Evolutionary conservation across 2,113 vertebrate genomes (phyloP), one percentile per base, ranked within the genome.

Genomic region (Trematocara nigrifrons): DNA sequence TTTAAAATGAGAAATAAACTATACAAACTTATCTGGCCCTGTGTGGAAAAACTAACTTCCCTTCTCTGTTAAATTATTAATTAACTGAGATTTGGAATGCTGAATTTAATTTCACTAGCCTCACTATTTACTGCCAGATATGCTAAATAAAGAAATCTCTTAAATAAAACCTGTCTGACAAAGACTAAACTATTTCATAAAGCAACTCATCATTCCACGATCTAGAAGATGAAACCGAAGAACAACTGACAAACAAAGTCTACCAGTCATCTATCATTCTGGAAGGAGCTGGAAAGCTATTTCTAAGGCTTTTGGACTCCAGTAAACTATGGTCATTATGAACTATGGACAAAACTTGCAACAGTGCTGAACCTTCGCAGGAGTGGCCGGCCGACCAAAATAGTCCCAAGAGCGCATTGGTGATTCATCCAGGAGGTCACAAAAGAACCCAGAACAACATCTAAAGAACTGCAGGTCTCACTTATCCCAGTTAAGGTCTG

Each of bases 11-110:
- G 33, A 38, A 38, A 40, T 66, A 7, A 38, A 20, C 18, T 38
- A 38, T 66, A n/a, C 59, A 66, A 66, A 20, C 9, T 0, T 66
- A 20, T 40, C 10, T 40, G 33, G 61, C 33, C 18, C 0, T 0
- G 33, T 66, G 18, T 66, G 4, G 33, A 66, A 66, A 40, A 38
- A 20, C 26, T 1, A 59, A 1, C 33, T 64, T n/a, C 59, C 59
- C 6, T 18, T 64, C 18, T 38, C 10, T 66, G 18, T 20, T 66
- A 40, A 66, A 66, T 5, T 20, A 66, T 66, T 38, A 66, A 40
- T 40, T 66, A 66, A 40, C 18, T 66, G 1, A 20, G 35, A 66
- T 20, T 5, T 66, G 61, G 6, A 66, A 66, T 38, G 6, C 18
- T 66, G 10, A 66, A 40, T 20, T 66, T 40, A 13, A 66, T 66